Conservation (phyloP, 2,797 vertebrate genomes). For the Myotis myotis region DNA sequence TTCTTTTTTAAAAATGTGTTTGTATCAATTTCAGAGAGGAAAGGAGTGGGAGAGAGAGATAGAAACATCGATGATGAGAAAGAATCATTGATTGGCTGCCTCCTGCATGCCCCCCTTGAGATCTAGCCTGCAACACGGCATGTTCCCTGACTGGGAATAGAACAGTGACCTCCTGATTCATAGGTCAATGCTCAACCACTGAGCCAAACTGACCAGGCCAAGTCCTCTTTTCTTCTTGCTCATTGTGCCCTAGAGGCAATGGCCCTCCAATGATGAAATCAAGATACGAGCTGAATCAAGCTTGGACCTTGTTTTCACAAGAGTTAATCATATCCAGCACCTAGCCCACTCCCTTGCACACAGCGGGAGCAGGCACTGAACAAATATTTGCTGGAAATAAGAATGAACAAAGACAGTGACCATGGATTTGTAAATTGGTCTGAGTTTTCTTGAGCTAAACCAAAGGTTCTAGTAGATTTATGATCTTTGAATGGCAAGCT, state of each 20-base stretch:
- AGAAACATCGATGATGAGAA: too few species aligned
- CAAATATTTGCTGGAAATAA: constrained; percentile 5
- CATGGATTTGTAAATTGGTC: not conserved
- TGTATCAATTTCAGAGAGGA: too few species aligned
- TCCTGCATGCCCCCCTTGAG: too few species aligned
- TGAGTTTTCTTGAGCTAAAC: not conserved
- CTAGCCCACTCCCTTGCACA: not conserved
- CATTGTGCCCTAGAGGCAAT: not conserved
- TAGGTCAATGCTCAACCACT: too few species aligned
- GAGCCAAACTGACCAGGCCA: not conserved
- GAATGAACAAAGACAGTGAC: not conserved
- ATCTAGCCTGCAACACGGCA: too few species aligned
- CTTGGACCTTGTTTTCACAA: constrained; percentile 30
- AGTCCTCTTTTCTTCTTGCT: not conserved
- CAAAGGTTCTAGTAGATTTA: not conserved
- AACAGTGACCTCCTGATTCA: too few species aligned
- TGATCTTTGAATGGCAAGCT: not conserved
- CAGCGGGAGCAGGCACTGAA: not conserved
- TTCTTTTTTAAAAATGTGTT: not conserved
- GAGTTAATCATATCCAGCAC: not conserved
- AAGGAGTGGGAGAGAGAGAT: too few species aligned
- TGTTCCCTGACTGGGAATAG: too few species aligned
- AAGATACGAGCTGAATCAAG: not conserved
- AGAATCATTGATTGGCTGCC: too few species aligned
- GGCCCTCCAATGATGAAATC: not conserved